Percentiles rank a stretch among this genome's conserved stretches.
Conservation (phyloP, 2,113 vertebrate species). For the Saiga tatarica region DNA sequence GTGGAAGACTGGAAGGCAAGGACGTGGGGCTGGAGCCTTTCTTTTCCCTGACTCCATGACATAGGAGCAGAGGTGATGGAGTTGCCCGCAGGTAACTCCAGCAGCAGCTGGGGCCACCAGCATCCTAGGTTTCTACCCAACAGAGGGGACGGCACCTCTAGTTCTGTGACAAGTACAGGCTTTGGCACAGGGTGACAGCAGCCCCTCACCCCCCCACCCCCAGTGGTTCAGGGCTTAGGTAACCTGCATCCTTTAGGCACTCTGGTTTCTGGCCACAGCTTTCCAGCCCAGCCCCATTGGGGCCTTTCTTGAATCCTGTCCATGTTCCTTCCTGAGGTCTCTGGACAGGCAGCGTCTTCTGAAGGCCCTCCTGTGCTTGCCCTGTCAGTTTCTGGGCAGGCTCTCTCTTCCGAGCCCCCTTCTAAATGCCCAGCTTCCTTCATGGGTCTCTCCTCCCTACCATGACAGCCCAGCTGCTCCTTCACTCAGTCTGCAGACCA, state of each 20-base stretch:
- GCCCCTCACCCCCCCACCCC: neutral
- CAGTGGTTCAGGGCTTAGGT: neutral
- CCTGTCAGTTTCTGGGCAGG: neutral
- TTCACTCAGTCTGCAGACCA: neutral
- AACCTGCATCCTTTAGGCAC: neutral
- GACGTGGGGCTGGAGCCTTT: neutral
- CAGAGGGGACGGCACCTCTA: neutral
- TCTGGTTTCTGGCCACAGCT: neutral
- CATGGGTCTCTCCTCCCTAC: neutral
- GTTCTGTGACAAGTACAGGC: neutral
- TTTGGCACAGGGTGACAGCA: neutral
- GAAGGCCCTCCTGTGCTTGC: neutral
- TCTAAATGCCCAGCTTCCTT: neutral
- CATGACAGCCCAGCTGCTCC: fast-evolving
- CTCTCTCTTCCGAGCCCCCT: neutral
- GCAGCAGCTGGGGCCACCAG: neutral
- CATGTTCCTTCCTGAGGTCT: neutral
- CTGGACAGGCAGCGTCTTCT: neutral
- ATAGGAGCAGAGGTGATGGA: neutral
- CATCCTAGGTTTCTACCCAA: neutral
- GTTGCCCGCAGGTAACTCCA: neutral
- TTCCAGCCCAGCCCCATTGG: neutral
- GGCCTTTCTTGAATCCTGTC: neutral
- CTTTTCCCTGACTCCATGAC: neutral
- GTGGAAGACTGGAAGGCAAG: neutral